phyloP scores from a whole-genome alignment of 2,113 vertebrate species.

The Cryptomyrus ogoouensis region DNA sequence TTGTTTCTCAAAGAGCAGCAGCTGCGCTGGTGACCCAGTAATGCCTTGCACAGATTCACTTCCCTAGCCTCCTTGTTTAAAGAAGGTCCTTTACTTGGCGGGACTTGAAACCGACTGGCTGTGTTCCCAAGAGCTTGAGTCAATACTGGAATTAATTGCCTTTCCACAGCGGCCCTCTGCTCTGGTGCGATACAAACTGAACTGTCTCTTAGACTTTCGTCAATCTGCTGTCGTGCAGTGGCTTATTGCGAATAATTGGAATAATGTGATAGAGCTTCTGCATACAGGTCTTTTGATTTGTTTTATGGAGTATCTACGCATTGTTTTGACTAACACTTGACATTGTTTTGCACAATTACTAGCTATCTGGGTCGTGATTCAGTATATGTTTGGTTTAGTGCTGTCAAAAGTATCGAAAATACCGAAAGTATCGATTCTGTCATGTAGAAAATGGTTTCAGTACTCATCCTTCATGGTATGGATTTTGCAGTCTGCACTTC shows the following conservation, averaged over 20 bases:
- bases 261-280: too few relatives aligned
- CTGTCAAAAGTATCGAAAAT: not conserved
- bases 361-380: not conserved
- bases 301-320: not conserved
- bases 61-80: not conserved
- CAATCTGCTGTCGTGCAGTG: not conserved
- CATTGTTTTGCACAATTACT: not conserved
- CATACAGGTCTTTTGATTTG: not conserved
- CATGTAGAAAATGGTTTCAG: not conserved
- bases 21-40: not conserved
- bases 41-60: slow-evolving; percentile 1
- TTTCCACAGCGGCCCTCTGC: not conserved
- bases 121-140: not conserved
- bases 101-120: not conserved
- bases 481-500: not conserved
- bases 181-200: not conserved
- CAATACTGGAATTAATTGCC: slow-evolving; percentile 19
- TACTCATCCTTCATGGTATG: not conserved
- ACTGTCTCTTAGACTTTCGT: not conserved
- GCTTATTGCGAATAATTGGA: not conserved
- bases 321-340: not conserved
- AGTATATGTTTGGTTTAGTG: not conserved
- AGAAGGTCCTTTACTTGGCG: not conserved
- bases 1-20: not conserved
- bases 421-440: not conserved